These are phyloP conservation scores for Cyclina sinensis DNA, from an alignment of 1,140 invertebrate genomes.

Conservation along the genomic window DNA sequence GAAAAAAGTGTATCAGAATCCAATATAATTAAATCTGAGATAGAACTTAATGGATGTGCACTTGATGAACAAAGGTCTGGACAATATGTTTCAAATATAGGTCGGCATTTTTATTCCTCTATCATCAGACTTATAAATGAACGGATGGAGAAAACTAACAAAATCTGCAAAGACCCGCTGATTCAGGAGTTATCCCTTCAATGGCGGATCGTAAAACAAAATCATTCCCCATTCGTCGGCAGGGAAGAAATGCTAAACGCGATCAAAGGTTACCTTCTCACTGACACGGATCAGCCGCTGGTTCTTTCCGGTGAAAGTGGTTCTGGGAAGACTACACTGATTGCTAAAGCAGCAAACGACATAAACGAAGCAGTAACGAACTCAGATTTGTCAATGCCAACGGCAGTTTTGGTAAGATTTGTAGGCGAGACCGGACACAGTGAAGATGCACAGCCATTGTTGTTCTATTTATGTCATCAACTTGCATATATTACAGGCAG, in stretches of 20 bases:
- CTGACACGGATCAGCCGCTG: constrained; percentile 76
- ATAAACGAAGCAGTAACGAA: constrained; percentile 73
- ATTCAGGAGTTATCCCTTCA: constrained; percentile 97
- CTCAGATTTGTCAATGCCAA: constrained; percentile 72
- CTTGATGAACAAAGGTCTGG: constrained; percentile 91
- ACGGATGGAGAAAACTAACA: constrained; percentile 87
- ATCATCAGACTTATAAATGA: constrained; percentile 91
- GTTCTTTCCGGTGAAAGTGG: constrained; percentile 81
- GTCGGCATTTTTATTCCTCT: constrained; percentile 93
- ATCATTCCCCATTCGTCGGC: constrained; percentile 93
- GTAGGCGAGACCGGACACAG: constrained; percentile 79
- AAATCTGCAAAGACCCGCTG: constrained; percentile 78
- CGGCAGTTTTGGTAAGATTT: constrained; percentile 78
- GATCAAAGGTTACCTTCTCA: constrained; percentile 92
- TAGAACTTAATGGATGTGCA: constrained; percentile 97
- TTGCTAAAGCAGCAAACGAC: constrained; percentile 78
- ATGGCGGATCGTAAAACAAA: constrained; percentile 97
- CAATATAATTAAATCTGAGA: constrained; percentile 87
- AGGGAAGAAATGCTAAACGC: constrained; percentile 89
- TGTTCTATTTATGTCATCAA: constrained; percentile 81
- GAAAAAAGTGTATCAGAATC: constrained; percentile 68
- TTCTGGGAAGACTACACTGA: constrained; percentile 83
- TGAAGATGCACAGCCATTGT: constrained; percentile 73
- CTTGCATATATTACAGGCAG: constrained; percentile 75
- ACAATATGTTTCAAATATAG: constrained; percentile 70